phyloP scores from a whole-genome alignment of 2,888 invertebrate species.

The Amiota minor region DNA sequence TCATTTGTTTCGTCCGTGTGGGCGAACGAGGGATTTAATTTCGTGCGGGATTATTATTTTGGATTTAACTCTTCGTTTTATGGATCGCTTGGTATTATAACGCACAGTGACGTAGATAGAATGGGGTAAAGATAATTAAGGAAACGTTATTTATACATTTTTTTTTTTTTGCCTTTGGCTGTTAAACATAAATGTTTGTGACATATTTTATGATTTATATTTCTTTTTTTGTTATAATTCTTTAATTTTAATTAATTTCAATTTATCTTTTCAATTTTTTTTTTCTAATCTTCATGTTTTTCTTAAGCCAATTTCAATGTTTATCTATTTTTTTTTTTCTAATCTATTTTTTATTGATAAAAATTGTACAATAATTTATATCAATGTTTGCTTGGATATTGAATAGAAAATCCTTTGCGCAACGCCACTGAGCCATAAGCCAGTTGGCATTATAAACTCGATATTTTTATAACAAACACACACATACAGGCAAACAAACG shows the following conservation, averaged over 20 bases:
- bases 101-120: slow-evolving; percentile 58
- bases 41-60: slow-evolving; percentile 73
- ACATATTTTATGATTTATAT: not conserved
- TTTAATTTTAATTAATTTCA: not conserved
- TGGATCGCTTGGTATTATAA: slow-evolving; percentile 71
- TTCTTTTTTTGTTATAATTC: not conserved
- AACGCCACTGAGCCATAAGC: slow-evolving; percentile 57
- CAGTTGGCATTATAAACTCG: slow-evolving; percentile 65
- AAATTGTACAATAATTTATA: too few relatives aligned
- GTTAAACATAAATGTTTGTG: too few relatives aligned
- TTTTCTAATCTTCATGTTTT: too few relatives aligned
- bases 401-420: not conserved
- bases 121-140: too few relatives aligned
- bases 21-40: slow-evolving; percentile 72
- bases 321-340: not conserved
- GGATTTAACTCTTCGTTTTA: slow-evolving; percentile 73
- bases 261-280: too few relatives aligned
- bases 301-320: too few relatives aligned
- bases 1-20: slow-evolving; percentile 59
- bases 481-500: slow-evolving; percentile 41
- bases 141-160: too few relatives aligned
- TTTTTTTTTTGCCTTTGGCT: not conserved
- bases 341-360: not conserved
- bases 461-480: slow-evolving; percentile 63
- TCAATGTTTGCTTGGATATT: not conserved